Base-by-base conservation (phyloP, 2,888 invertebrate genomes). In the Ephialtes manifestator region DNA sequence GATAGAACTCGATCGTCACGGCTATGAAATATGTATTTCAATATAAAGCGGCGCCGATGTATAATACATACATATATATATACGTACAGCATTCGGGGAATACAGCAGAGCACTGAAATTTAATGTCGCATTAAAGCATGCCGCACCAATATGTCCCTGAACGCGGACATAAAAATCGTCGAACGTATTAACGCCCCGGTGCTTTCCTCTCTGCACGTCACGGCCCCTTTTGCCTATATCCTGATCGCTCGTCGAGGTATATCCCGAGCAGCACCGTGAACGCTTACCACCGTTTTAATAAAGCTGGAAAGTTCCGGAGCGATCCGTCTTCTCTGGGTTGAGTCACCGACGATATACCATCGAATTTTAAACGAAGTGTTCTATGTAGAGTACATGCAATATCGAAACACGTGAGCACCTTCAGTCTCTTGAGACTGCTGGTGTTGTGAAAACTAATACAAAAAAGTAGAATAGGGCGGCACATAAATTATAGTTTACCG, bases 21-120 rank as follows among this genome's bases (percentile, higher is more conserved):
- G 80, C 84, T 88, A 91, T 92, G 90, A 92, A 92, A 92, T 92
- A 92, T 92, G 92, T 89, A 92, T 92, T 92, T 91, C 90, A 92
- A 92, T 92, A 92, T 89, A 89, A 85, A 88, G 84, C 87, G 87
- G 84, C 87, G 86, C 87, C 88, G 84, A 89, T 91, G 90, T 88
- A 89, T 88, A 90, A 89, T 86, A 82, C 84, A 77, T 63, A 48
- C 51, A 51, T 60, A 67, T 55, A 28, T 72, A 31, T 46, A 18
- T n/a, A 46, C 68, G 35, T 48, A 48, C 15, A 46, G 28, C 24
- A 28, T 46, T 46, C 48, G 48, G 28, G 65, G 24, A 68, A 68
- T 70, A 76, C 58, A 53, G 70, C 20, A 53, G 31, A n/a, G 87
- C 83, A 85, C 87, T 87, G 89, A 90, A 91, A 89, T 92, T 92